Evolutionary conservation across 2,113 vertebrate species (phyloP).

Genomic region (Prionailurus viverrinus): DNA sequence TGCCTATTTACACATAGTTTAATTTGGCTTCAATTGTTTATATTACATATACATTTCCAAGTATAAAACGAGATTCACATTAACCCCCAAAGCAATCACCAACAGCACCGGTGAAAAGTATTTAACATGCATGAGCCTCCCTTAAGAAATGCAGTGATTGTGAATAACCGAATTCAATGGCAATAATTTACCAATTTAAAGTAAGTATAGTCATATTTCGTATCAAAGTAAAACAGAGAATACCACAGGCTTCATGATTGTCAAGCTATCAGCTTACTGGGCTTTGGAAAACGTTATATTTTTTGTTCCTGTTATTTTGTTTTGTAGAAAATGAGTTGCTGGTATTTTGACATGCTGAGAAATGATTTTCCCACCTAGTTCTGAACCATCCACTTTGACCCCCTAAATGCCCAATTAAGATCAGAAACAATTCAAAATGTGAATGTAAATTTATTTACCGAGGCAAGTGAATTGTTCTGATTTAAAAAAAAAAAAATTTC

Average conservation of each 20-base stretch:
- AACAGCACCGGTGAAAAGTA: background rate
- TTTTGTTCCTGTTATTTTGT: conserved; percentile 42
- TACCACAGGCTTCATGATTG: background rate
- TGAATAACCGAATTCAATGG: conserved; percentile 36
- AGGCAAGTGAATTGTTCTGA: conserved; percentile 37
- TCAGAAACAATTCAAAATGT: conserved; percentile 54
- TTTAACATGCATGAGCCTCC: background rate
- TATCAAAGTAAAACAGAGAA: conserved; percentile 3
- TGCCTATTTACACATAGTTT: conserved; percentile 12
- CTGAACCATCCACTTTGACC: conserved; percentile 44
- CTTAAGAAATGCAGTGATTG: conserved; percentile 1
- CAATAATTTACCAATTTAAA: conserved; percentile 42
- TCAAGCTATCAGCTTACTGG: background rate
- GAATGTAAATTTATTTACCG: conserved; percentile 41
- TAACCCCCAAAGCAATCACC: conserved; percentile 17
- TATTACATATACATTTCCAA: background rate
- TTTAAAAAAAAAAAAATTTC: background rate
- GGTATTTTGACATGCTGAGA: conserved; percentile 27
- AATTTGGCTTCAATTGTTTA: conserved; percentile 42
- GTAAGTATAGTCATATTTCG: background rate
- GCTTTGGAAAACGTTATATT: background rate
- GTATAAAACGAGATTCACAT: conserved; percentile 50
- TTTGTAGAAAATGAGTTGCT: conserved; percentile 19
- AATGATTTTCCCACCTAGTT: conserved; percentile 7
- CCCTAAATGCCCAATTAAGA: background rate